A percentile compares a stretch with the other conserved stretches of the same genome.
These are phyloP conservation scores for Pachyrhynchus sulphureomaculatus DNA, from an alignment of 1,140 invertebrate species.

Conservation along the genomic window DNA sequence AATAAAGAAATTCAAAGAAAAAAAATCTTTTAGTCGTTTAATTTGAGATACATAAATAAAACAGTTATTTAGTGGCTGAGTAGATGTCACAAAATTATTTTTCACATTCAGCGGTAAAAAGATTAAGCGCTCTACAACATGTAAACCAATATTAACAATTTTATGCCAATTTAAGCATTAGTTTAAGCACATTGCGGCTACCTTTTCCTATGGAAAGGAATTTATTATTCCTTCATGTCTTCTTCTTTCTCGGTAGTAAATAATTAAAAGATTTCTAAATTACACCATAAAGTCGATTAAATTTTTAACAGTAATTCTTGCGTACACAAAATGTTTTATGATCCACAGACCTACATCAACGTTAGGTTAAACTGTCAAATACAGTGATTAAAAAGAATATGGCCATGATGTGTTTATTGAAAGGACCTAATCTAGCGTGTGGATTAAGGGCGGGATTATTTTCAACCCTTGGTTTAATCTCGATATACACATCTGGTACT, in stretches of 20 bases:
- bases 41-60: too few relatives aligned
- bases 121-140: too few relatives aligned
- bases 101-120: too few relatives aligned
- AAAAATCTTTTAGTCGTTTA: too few relatives aligned
- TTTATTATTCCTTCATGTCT: background rate
- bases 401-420: slow-evolving; percentile 29
- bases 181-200: background rate
- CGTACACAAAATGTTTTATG: background rate
- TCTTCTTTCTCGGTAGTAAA: background rate
- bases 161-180: slow-evolving; percentile 14
- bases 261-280: background rate
- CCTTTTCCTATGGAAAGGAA: background rate
- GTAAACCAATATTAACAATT: too few relatives aligned
- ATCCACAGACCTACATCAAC: slow-evolving; percentile 20
- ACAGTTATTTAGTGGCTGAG: too few relatives aligned
- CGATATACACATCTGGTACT: slow-evolving; percentile 35
- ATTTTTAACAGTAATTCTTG: background rate
- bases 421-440: slow-evolving; percentile 33
- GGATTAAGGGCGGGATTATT: slow-evolving; percentile 40
- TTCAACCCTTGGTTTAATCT: slow-evolving; percentile 37
- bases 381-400: slow-evolving; percentile 30
- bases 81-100: too few relatives aligned
- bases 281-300: slow-evolving; percentile 3
- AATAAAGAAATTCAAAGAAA: too few relatives aligned
- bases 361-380: slow-evolving; percentile 34